A percentile compares a stretch with the other conserved stretches of the same genome.
Conservation (phyloP, 2,113 vertebrate genomes). For the Oryzias javanicus region DNA sequence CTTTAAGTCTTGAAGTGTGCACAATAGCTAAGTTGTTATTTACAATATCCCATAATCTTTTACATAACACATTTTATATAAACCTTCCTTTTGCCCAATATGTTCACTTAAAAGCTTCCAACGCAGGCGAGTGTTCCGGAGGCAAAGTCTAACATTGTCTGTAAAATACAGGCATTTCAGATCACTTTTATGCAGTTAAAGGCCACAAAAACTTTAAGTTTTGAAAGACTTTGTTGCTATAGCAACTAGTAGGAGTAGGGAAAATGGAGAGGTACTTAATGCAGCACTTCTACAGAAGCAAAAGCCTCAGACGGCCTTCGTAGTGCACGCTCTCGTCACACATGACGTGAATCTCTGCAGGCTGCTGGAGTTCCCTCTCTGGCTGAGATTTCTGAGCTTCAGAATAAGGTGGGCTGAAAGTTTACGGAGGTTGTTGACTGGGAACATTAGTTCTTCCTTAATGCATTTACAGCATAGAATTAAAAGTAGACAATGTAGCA, state of each 20-base stretch:
- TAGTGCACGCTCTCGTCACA: conserved; percentile 1
- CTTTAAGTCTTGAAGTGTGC: no score
- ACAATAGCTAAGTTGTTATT: no score
- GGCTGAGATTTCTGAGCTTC: conserved; percentile 14
- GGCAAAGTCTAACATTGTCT: no score
- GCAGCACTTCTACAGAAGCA: conserved; percentile 30
- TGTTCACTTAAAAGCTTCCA: no score
- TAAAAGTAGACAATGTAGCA: no score
- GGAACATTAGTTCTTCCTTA: conserved; percentile 10
- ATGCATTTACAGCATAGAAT: neutral
- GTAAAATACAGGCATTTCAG: neutral
- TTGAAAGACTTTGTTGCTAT: conserved; percentile 35
- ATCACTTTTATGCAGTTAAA: conserved; percentile 13
- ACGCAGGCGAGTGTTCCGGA: no score
- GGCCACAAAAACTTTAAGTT: conserved; percentile 18
- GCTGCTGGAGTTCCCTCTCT: conserved; percentile 33
- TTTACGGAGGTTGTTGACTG: conserved; percentile 5
- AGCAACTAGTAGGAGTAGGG: conserved; percentile 35
- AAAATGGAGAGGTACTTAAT: conserved; percentile 35
- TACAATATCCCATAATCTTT: no score
- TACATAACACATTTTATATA: no score
- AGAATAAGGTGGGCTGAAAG: conserved; percentile 21
- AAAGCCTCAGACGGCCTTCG: conserved; percentile 19
- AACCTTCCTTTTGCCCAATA: no score
- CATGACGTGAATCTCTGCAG: conserved; percentile 42